phyloP scores from a whole-genome alignment of 2,797 vertebrate genomes.

The Danio choprae region DNA sequence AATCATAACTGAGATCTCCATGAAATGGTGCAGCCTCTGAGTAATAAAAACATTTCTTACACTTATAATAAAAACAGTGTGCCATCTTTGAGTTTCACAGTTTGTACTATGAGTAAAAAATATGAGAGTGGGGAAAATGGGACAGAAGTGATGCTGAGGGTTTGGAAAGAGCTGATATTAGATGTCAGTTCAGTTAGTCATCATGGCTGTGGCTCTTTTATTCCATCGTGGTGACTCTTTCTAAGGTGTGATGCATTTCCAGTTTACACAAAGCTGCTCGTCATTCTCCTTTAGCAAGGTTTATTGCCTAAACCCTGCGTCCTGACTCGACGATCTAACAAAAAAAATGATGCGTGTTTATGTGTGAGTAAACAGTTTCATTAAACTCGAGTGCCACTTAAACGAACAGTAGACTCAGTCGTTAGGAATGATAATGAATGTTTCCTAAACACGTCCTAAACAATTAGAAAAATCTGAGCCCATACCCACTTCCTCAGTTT shows the following conservation, averaged over 20 bases:
- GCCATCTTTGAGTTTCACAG: not conserved
- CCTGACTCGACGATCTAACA: slow-evolving; percentile 25
- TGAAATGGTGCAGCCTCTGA: not conserved
- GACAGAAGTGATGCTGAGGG: not conserved
- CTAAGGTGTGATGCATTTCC: not conserved
- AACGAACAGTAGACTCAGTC: slow-evolving; percentile 17
- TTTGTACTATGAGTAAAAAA: not conserved
- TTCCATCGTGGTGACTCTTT: not conserved
- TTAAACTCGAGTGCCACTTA: slow-evolving; percentile 25
- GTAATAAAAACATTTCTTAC: not conserved
- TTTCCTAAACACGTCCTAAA: slow-evolving; percentile 8
- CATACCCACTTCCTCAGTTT: slow-evolving; percentile 11
- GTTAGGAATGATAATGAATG: slow-evolving; percentile 28
- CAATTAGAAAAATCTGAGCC: not conserved
- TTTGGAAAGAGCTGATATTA: slow-evolving; percentile 15
- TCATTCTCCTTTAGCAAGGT: slow-evolving; percentile 5
- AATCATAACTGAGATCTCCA: not conserved
- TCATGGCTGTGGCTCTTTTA: not conserved
- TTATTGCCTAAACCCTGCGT: not conserved
- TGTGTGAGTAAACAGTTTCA: slow-evolving; percentile 22
- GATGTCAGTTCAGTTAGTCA: not conserved
- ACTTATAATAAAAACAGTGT: not conserved
- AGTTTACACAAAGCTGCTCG: slow-evolving; percentile 8
- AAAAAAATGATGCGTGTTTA: slow-evolving; percentile 34
- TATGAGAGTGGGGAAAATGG: slow-evolving; percentile 3